Conservation (phyloP, 2,797 vertebrate species). For the Malacoctenus gilli region DNA sequence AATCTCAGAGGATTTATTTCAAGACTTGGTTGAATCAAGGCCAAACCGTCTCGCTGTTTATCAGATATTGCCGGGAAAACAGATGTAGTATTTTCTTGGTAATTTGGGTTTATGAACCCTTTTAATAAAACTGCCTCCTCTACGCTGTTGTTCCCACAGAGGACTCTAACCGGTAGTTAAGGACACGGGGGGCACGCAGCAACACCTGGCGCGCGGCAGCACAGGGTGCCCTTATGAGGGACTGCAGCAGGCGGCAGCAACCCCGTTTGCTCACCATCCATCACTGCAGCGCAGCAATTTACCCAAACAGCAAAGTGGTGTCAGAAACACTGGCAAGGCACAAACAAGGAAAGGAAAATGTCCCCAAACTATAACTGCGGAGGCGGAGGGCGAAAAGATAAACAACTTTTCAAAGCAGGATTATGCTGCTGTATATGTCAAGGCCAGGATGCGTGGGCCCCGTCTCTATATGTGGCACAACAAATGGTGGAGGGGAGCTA, state of each 20-base stretch:
- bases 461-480: slow-evolving; percentile 49
- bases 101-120: not conserved
- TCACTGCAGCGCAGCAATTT: slow-evolving; percentile 60
- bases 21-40: not conserved
- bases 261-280: slow-evolving; percentile 64
- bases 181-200: slow-evolving; percentile 6
- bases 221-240: slow-evolving; percentile 23
- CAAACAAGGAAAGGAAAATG: slow-evolving; percentile 64
- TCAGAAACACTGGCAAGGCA: slow-evolving; percentile 59
- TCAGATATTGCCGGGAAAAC: not conserved
- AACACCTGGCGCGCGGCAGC: slow-evolving; percentile 27
- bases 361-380: slow-evolving; percentile 61
- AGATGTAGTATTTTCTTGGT: not conserved
- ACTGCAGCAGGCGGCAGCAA: slow-evolving; percentile 51
- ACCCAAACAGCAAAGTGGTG: slow-evolving; percentile 53
- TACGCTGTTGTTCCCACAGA: not conserved
- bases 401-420: slow-evolving; percentile 67
- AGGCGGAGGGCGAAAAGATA: slow-evolving; percentile 52
- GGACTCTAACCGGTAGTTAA: slow-evolving; percentile 7
- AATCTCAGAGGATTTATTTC: not conserved
- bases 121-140: not conserved
- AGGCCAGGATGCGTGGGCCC: slow-evolving; percentile 42
- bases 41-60: not conserved
- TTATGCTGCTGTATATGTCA: slow-evolving; percentile 29
- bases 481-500: slow-evolving; percentile 41